Percentiles rank a stretch among this genome's conserved stretches.
These are phyloP conservation scores for Lithophane leautieri DNA, from an alignment of 2,888 invertebrate species.

Conservation along the genomic window DNA sequence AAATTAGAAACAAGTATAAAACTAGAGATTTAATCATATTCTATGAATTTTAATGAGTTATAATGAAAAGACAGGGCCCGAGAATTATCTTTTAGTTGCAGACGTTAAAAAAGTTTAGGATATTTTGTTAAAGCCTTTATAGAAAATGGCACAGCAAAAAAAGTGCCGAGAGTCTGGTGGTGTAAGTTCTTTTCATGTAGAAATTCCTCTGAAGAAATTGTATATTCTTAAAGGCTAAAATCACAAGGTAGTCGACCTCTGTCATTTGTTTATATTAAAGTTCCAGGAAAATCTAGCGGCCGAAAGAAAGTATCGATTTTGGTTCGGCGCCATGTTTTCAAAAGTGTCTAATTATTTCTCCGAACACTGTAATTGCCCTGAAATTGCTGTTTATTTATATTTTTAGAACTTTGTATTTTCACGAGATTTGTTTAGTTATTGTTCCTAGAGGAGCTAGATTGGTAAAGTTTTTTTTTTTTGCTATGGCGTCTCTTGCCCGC, in stretches of 20 bases:
- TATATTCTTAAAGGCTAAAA: not conserved
- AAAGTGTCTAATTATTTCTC: conserved; percentile 6
- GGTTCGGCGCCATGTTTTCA: not conserved
- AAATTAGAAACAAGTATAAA: conserved; percentile 52
- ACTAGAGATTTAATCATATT: conserved; percentile 57
- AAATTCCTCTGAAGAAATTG: conserved; percentile 7
- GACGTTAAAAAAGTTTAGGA: conserved; percentile 25
- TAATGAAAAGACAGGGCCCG: conserved; percentile 42
- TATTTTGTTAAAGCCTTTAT: conserved; percentile 4
- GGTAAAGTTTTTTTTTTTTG: not conserved
- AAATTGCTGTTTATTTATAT: not conserved
- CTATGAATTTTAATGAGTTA: conserved; percentile 62
- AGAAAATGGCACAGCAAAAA: conserved; percentile 7
- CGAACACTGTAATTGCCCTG: not conserved
- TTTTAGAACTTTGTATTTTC: not conserved
- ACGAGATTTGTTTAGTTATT: not conserved
- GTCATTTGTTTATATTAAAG: not conserved
- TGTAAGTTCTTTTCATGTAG: not conserved
- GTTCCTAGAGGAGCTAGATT: not conserved
- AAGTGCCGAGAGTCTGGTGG: not conserved
- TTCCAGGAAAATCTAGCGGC: not conserved
- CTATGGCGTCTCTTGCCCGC: not conserved
- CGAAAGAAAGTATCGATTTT: not conserved
- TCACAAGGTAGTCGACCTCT: not conserved
- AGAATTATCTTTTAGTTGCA: conserved; percentile 49